These are phyloP conservation scores for Aplochiton taeniatus DNA, from an alignment of 2,797 vertebrate genomes.

Conservation along the genomic window DNA sequence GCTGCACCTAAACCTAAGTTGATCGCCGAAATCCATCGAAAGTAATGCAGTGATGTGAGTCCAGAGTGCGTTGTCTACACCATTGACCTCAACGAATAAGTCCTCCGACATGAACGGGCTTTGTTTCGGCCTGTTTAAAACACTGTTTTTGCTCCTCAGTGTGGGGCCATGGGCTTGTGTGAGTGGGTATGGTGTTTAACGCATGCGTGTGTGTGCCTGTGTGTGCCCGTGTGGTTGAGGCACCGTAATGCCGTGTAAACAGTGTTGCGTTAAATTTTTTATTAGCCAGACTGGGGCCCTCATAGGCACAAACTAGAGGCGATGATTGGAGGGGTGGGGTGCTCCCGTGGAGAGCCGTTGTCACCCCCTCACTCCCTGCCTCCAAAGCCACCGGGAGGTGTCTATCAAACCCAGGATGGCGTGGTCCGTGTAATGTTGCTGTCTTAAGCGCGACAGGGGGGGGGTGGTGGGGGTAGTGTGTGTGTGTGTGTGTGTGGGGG, in stretches of 20 bases:
- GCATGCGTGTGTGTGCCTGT: constrained; percentile 13
- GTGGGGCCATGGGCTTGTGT: background rate
- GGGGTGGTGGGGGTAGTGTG: too few relatives aligned
- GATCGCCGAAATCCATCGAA: too few relatives aligned
- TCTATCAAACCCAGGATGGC: constrained; percentile 52
- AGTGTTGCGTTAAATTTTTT: constrained; percentile 28
- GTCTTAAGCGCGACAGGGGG: constrained; percentile 35
- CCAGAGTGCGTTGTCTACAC: too few relatives aligned
- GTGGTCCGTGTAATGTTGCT: constrained; percentile 57
- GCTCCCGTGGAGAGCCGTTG: background rate
- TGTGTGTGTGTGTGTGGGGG: too few relatives aligned
- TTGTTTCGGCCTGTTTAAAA: background rate
- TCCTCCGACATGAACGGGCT: background rate
- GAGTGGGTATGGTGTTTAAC: background rate
- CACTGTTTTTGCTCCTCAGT: background rate
- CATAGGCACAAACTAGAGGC: constrained; percentile 23
- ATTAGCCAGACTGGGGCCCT: constrained; percentile 14
- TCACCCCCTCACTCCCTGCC: background rate
- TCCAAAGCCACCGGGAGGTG: constrained; percentile 41
- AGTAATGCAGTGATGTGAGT: too few relatives aligned
- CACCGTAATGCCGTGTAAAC: constrained; percentile 3
- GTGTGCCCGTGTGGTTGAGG: constrained; percentile 9
- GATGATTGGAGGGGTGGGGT: constrained; percentile 23
- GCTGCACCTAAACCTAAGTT: too few relatives aligned
- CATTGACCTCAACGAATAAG: background rate